A percentile compares a stretch with the other conserved stretches of the same genome.
phyloP scores from a whole-genome alignment of 2,113 vertebrate species.

The Oncorhynchus kisutch region DNA sequence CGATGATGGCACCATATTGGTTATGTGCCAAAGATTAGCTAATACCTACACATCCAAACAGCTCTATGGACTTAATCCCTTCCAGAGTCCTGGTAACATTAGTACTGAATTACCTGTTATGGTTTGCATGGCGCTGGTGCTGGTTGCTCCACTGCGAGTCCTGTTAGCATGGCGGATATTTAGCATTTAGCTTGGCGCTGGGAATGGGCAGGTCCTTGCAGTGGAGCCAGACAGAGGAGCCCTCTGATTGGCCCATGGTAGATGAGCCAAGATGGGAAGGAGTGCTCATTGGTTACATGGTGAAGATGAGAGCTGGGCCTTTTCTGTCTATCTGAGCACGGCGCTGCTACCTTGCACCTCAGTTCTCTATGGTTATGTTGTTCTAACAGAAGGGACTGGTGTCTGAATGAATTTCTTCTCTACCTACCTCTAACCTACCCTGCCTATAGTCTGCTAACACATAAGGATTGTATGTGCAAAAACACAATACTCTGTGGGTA shows the following conservation, averaged over 20 bases:
- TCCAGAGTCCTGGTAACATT: constrained; percentile 55
- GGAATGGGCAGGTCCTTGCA: constrained; percentile 73
- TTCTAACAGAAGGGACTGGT: constrained; percentile 41
- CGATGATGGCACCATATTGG: constrained; percentile 33
- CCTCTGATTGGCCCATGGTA: constrained; percentile 50
- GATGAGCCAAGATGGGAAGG: constrained; percentile 33
- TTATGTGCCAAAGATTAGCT: constrained; percentile 14
- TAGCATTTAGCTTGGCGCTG: constrained; percentile 45
- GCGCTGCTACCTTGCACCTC: constrained; percentile 63
- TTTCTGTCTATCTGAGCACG: constrained; percentile 65
- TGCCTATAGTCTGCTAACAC: constrained; percentile 40
- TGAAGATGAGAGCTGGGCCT: constrained; percentile 46
- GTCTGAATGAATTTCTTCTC: constrained; percentile 52
- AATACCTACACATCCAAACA: constrained; percentile 20
- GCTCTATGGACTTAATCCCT: constrained; percentile 40
- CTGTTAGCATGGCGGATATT: constrained; percentile 58
- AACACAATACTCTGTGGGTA: constrained; percentile 37
- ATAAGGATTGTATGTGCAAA: constrained; percentile 35
- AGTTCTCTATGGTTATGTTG: constrained; percentile 57
- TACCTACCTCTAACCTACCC: constrained; percentile 36
- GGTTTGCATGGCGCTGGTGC: constrained; percentile 74
- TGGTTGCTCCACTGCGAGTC: constrained; percentile 70
- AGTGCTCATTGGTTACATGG: constrained; percentile 14
- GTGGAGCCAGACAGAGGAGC: constrained; percentile 70
- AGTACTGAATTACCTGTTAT: constrained; percentile 59